Base-by-base conservation (phyloP, 2,888 invertebrate species). In the Eupithecia insigniata region DNA sequence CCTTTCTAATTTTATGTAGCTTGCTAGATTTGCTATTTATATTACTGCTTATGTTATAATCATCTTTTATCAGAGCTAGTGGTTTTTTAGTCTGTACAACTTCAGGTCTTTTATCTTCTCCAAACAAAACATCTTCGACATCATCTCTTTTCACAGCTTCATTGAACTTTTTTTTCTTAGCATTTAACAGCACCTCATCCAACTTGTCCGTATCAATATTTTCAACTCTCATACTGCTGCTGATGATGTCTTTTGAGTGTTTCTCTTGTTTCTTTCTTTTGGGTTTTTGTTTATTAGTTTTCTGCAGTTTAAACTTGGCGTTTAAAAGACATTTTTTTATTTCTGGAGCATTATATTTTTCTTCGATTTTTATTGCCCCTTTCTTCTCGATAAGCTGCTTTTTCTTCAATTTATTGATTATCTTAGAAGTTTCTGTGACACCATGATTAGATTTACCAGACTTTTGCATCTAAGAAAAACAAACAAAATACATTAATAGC, bases 121-220 rank as follows among this genome's bases (percentile, higher is more conserved):
- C 81, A 70, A 82, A 81, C 39, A 88, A 71, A 43, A 83, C 32
- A 10, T 87, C 82, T 79, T 90, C 87, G 66, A 78, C 74, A 64
- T 88, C 86, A 72, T 89, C 86, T 67, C 84, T 84, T 73, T 80
- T 75, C 22, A 86, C 80, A 5, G 81, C 80, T 51, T 88, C 86
- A 78, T 87, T 85, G 6, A 89, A 77, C 79, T 89, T 89, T 71
- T 87, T 88, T 72, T 89, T 90, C 72, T 88, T 90, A 58, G 83
- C 88, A 71, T 88, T 85, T 16, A 89, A 76, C 71, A 90, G 75
- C 18, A 87, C 72, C 80, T 88, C 89, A 74, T 91, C 89, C 70
- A 85, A 79, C 73, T 86, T 85, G 67, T 89, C 89, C 18, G 82
- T 79, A 51, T 88, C 85, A 61, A 83, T 72, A 66, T 81, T 80